Conservation (phyloP, 2,888 invertebrate species). For the Athalia circularis region DNA sequence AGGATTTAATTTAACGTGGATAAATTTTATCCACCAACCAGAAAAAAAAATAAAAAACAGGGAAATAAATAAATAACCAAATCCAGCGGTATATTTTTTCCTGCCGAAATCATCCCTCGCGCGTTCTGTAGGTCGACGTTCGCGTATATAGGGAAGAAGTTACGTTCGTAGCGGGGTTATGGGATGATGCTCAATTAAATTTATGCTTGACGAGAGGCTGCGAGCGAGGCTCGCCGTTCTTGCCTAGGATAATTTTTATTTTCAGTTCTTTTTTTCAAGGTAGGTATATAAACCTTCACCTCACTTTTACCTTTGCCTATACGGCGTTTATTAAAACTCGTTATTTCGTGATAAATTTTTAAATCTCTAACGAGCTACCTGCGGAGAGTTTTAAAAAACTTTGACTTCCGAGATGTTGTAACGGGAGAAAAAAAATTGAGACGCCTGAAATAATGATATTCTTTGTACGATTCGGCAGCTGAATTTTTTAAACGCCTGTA, state of each 20-base stretch:
- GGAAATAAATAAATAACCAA: too few species aligned
- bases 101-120: too few species aligned
- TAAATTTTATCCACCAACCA: too few species aligned
- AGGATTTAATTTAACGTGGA: too few species aligned
- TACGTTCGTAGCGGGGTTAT: background rate
- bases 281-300: too few species aligned
- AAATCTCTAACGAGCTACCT: slow-evolving; percentile 34
- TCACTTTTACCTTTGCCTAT: background rate
- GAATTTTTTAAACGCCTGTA: slow-evolving; percentile 7
- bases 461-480: background rate
- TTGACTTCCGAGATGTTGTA: background rate
- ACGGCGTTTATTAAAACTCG: slow-evolving; percentile 27
- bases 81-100: too few species aligned
- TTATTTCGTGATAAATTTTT: slow-evolving; percentile 43
- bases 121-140: too few species aligned
- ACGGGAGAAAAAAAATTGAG: slow-evolving; percentile 19
- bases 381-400: slow-evolving; percentile 1
- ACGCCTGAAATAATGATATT: slow-evolving; percentile 19
- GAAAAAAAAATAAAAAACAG: too few species aligned
- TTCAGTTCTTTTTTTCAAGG: too few species aligned
- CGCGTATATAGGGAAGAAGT: background rate
- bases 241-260: background rate
- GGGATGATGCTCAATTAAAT: slow-evolving; percentile 32
- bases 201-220: slow-evolving; percentile 26
- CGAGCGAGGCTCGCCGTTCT: background rate